phyloP scores from a whole-genome alignment of 2,797 vertebrate species.

The Microchirus variegatus region DNA sequence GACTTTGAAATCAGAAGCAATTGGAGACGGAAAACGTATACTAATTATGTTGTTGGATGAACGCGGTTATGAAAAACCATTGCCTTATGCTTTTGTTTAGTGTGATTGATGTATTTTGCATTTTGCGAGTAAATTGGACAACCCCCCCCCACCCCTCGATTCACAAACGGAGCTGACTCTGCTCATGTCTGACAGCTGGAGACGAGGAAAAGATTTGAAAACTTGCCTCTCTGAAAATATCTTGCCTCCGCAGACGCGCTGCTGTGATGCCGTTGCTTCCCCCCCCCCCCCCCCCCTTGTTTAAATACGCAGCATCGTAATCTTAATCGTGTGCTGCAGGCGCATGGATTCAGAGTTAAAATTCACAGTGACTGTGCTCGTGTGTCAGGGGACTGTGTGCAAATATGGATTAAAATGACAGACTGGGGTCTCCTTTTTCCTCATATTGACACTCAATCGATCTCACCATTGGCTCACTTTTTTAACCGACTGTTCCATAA shows the following conservation, averaged over 20 bases:
- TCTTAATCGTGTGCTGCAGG: slow-evolving; percentile 17
- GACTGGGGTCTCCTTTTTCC: slow-evolving; percentile 3
- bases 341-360: slow-evolving; percentile 13
- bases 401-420: slow-evolving; percentile 33
- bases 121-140: slow-evolving; percentile 64
- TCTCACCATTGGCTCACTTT: neutral
- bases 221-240: slow-evolving; percentile 55
- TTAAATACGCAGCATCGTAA: slow-evolving; percentile 27
- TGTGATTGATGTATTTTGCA: slow-evolving; percentile 72
- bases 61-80: slow-evolving; percentile 33
- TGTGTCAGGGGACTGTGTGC: slow-evolving; percentile 14
- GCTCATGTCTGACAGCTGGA: slow-evolving; percentile 66
- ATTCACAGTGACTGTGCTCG: slow-evolving; percentile 7
- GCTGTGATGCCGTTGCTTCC: slow-evolving; percentile 25
- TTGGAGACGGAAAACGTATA: slow-evolving; percentile 48
- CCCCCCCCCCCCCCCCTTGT: neutral
- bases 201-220: slow-evolving; percentile 59
- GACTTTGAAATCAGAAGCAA: slow-evolving; percentile 47
- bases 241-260: slow-evolving; percentile 16
- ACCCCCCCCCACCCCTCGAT: slow-evolving; percentile 17
- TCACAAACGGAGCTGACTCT: slow-evolving; percentile 59
- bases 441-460: slow-evolving; percentile 6
- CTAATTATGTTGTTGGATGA: slow-evolving; percentile 57
- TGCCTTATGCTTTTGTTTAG: slow-evolving; percentile 58
- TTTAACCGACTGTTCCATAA: neutral